A percentile compares a stretch with the other conserved stretches of the same genome.
Conservation (phyloP, 2,113 vertebrate species). For the Scortum barcoo region DNA sequence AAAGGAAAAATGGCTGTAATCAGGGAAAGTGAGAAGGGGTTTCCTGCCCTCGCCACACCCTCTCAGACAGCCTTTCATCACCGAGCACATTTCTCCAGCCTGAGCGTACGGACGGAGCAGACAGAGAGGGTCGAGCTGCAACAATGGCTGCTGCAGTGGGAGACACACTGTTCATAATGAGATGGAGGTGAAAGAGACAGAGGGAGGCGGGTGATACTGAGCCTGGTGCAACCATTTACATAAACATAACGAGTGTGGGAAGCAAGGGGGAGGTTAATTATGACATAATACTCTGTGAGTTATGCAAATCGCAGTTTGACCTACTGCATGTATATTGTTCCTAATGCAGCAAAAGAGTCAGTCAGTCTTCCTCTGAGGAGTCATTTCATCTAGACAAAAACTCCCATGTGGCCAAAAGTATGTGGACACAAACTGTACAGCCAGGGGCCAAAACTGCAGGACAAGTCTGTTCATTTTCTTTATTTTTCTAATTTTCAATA, state of each 20-base stretch:
- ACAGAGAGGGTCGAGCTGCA: conserved; percentile 15
- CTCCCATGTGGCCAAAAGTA: too few species aligned
- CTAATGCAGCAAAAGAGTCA: background rate
- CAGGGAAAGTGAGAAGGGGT: conserved; percentile 28
- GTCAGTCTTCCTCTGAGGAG: background rate
- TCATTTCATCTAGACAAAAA: too few species aligned
- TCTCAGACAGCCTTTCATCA: conserved; percentile 45
- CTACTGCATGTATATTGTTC: background rate
- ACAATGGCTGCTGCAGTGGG: conserved; percentile 23
- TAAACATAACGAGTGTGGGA: conserved; percentile 65
- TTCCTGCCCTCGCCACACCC: conserved; percentile 48
- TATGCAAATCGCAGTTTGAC: conserved; percentile 50
- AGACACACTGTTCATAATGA: conserved; percentile 12
- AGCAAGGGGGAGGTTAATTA: conserved; percentile 56
- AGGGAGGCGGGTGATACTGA: conserved; percentile 43
- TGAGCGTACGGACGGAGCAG: conserved; percentile 10
- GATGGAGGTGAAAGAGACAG: conserved; percentile 47
- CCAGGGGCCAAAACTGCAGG: too few species aligned
- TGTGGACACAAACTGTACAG: too few species aligned
- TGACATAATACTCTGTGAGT: conserved; percentile 56
- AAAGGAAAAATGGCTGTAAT: conserved; percentile 53
- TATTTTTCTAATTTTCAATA: too few species aligned
- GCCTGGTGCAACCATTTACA: conserved; percentile 65
- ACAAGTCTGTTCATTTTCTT: too few species aligned
- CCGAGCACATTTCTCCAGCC: conserved; percentile 12